Percentiles rank a stretch among this genome's conserved stretches.
phyloP scores from a whole-genome alignment of 2,113 vertebrate species.

The Phaethornis superciliosus region DNA sequence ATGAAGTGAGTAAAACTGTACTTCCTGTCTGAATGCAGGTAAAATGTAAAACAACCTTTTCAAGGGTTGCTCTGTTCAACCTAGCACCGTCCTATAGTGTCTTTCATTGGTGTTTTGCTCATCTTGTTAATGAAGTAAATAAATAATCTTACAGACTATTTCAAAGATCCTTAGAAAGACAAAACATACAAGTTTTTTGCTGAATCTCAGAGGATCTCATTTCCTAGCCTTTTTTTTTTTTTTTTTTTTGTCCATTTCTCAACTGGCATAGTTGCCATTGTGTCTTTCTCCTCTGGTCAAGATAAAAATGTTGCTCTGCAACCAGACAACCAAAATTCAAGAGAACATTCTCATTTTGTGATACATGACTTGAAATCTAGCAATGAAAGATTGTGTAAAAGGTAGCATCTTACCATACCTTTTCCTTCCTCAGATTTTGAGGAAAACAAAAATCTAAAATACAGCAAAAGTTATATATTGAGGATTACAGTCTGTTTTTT shows the following conservation, averaged over 20 bases:
- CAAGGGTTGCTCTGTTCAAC: background rate
- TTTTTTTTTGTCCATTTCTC: background rate
- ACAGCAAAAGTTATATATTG: background rate
- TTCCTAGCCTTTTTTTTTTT: background rate
- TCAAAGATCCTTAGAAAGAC: background rate
- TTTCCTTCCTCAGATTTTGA: background rate
- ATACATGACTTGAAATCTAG: background rate
- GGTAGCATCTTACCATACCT: fast-evolving
- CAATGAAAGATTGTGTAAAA: background rate
- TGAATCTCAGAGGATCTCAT: background rate
- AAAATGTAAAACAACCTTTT: background rate
- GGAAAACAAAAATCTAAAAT: background rate
- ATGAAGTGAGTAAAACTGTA: background rate
- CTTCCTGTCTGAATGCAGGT: background rate
- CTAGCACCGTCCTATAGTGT: background rate
- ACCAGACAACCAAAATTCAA: background rate
- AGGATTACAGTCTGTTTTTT: background rate
- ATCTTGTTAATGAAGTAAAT: background rate
- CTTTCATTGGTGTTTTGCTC: background rate
- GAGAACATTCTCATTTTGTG: background rate
- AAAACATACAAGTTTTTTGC: background rate
- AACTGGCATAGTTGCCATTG: background rate
- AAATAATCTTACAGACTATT: background rate
- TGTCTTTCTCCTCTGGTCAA: background rate
- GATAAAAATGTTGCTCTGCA: background rate